These are phyloP conservation scores for Falco biarmicus DNA, from an alignment of 2,797 vertebrate species.

Conservation along the genomic window DNA sequence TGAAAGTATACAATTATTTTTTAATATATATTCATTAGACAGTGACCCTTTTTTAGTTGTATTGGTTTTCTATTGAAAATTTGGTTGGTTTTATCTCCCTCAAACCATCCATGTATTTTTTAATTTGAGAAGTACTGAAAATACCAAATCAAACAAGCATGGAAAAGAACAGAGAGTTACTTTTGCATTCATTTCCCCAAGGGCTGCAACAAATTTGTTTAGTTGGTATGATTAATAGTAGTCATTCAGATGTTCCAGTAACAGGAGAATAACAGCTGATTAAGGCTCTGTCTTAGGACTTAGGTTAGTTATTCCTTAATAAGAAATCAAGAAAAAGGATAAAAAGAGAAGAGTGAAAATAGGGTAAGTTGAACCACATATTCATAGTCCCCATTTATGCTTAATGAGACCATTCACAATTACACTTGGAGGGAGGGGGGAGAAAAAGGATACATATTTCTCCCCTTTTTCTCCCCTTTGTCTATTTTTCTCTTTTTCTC, in stretches of 20 bases:
- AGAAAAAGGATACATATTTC: background rate
- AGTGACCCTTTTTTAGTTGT: background rate
- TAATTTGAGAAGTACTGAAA: background rate
- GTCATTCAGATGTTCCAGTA: background rate
- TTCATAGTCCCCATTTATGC: background rate
- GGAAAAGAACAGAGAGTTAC: background rate
- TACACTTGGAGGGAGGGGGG: fast-evolving
- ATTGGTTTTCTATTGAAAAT: background rate
- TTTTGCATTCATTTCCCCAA: background rate
- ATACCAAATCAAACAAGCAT: background rate
- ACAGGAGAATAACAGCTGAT: background rate
- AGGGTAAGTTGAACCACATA: background rate
- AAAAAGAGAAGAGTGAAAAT: background rate
- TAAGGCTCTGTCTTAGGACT: background rate
- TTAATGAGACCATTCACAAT: background rate
- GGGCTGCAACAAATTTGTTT: background rate
- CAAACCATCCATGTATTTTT: background rate
- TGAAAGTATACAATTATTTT: background rate
- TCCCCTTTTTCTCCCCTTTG: background rate
- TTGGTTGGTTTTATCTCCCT: background rate
- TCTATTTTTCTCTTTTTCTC: background rate
- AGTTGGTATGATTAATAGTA: background rate
- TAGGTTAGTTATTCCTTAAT: background rate
- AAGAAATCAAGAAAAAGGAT: background rate
- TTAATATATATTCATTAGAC: background rate